Evolutionary conservation across 2,888 invertebrate species (phyloP), one percentile per base, ranked within the genome.

Genomic region (Clistopyga incitator): DNA sequence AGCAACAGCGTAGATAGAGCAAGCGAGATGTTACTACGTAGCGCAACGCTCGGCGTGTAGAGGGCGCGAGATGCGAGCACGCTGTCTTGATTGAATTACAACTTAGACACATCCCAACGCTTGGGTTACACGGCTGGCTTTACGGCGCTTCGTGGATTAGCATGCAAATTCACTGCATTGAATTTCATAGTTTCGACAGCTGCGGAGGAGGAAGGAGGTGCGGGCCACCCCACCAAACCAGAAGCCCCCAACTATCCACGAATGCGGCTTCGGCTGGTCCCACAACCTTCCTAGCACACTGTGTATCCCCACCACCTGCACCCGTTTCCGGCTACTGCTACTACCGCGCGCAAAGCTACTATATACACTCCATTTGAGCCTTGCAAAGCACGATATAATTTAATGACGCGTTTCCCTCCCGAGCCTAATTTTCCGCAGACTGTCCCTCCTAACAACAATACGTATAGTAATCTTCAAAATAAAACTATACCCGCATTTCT

Each of bases 151-250:
- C 80, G 65, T 86, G 89, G 89, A 91, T 91, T 90, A 91, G 87
- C 88, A 91, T 90, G 91, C 87, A 91, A 91, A 91, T 91, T 91
- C 81, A 88, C 87, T 87, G 89, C 90, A 91, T 91, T 91, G 90
- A 91, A 91, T 91, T 91, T 91, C 91, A 91, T 90, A 91, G 91
- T 91, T 91, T 91, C 90, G 91, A 90, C 91, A 91, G 91, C 89
- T 90, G 68, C 34, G 38, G 29, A 54, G 65, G 47, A 72, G 59
- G 15, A 45, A n/a, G n/a, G n/a, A 15, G 61, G 18, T 34, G n/a
- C n/a, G 10, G 67, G n/a, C 3, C 11, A n/a, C 18, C 45, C 18
- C 45, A 23, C 15, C 23, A 50, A 59, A 80, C 68, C 80, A 59
- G 11, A 59, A 64, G n/a, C 34, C 6, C 18, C 38, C 64, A 70